Evolutionary conservation across 1,140 invertebrate genomes (phyloP).

Genomic region (Drosophila kanapiae): DNA sequence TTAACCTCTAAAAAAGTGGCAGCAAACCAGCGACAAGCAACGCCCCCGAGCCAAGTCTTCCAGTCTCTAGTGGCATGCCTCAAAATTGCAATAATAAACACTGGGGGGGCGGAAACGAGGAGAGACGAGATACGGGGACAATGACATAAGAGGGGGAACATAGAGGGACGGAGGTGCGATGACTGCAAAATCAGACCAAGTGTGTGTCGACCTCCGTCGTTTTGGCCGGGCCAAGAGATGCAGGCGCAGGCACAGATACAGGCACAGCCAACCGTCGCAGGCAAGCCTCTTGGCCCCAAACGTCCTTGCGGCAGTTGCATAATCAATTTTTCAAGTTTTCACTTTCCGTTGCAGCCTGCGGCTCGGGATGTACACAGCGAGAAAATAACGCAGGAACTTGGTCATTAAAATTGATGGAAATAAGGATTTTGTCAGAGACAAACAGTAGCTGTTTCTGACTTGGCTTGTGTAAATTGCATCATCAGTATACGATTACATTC

Average conservation of each 20-base stretch:
- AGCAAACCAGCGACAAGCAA: slow-evolving; percentile 47
- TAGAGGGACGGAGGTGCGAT: slow-evolving; percentile 11
- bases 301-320: slow-evolving; percentile 81
- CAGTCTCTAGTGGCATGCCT: slow-evolving; percentile 58
- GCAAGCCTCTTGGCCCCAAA: slow-evolving; percentile 72
- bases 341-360: slow-evolving; percentile 61
- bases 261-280: slow-evolving; percentile 21
- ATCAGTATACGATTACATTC: no score
- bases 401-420: background rate
- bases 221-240: slow-evolving; percentile 32
- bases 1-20: slow-evolving; percentile 75
- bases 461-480: no score
- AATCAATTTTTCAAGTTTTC: slow-evolving; percentile 80
- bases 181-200: slow-evolving; percentile 76
- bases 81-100: slow-evolving; percentile 68
- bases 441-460: background rate
- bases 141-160: slow-evolving; percentile 15
- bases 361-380: slow-evolving; percentile 17
- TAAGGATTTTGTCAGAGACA: background rate
- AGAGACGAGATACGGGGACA: background rate
- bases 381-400: background rate
- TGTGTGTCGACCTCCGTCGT: slow-evolving; percentile 74
- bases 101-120: no score
- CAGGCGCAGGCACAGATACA: slow-evolving; percentile 9
- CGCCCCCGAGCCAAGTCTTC: slow-evolving; percentile 65